Evolutionary conservation across 1,140 invertebrate genomes (phyloP).

Genomic region (Ceratoteleas bidentatus): DNA sequence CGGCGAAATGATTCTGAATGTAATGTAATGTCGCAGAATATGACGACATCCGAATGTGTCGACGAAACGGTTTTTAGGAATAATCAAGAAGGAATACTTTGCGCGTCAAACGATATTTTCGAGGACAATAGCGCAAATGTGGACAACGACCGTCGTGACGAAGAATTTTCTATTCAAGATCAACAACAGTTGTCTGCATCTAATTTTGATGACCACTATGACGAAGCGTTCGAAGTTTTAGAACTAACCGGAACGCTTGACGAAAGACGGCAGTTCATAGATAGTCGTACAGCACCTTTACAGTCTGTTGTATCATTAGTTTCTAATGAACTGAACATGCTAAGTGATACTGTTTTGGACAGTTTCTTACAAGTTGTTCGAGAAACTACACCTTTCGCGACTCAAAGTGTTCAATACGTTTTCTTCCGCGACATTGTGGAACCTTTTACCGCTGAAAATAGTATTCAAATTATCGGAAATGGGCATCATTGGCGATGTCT

Average conservation of each 20-base stretch:
- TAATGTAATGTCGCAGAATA: too few relatives aligned
- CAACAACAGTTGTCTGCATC: too few relatives aligned
- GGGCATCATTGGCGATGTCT: conserved; percentile 33
- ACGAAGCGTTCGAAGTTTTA: not conserved
- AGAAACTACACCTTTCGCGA: conserved; percentile 6
- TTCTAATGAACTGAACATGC: too few relatives aligned
- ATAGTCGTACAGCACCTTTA: not conserved
- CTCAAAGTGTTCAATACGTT: conserved; percentile 17
- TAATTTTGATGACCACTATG: not conserved
- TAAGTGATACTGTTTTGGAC: conserved; percentile 26
- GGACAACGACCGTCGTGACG: too few relatives aligned
- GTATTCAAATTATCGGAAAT: conserved; percentile 45
- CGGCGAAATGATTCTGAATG: not conserved
- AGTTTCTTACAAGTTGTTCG: conserved; percentile 17
- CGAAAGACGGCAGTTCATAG: not conserved
- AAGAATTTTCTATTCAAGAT: too few relatives aligned
- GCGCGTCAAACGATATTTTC: too few relatives aligned
- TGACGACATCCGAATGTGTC: too few relatives aligned
- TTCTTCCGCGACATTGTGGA: conserved; percentile 13
- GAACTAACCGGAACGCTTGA: conserved; percentile 5
- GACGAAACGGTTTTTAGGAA: too few relatives aligned
- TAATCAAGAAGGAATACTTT: too few relatives aligned
- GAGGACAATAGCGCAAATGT: too few relatives aligned
- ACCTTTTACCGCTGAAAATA: conserved; percentile 6
- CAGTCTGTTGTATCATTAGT: not conserved